Conservation (phyloP, 2,888 invertebrate species). For the Volucella inanis region DNA sequence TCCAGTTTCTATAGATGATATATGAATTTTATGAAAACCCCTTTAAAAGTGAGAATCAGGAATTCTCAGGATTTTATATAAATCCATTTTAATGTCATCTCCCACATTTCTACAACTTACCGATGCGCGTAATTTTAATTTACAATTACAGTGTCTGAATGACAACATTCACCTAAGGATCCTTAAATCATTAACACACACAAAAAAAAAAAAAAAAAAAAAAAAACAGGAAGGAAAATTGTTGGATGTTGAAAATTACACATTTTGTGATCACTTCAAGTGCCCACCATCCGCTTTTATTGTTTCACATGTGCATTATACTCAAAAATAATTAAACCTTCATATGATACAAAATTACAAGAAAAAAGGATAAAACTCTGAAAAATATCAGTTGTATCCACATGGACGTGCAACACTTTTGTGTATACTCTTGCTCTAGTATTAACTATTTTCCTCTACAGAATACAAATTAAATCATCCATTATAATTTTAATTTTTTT, state of each 20-base stretch:
- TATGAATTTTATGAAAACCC: too few species aligned
- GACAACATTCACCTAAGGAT: background rate
- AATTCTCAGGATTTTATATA: background rate
- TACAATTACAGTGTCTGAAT: conserved; percentile 23
- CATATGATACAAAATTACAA: conserved; percentile 40
- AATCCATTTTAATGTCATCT: conserved; percentile 7
- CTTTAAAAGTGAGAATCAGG: too few species aligned
- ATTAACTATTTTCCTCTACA: conserved; percentile 51
- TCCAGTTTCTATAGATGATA: too few species aligned
- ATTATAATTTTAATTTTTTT: conserved; percentile 46
- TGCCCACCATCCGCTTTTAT: conserved; percentile 31
- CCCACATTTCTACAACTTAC: conserved; percentile 11
- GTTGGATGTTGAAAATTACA: conserved; percentile 29
- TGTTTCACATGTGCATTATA: background rate
- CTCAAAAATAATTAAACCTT: conserved; percentile 46
- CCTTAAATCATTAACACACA: conserved; percentile 26
- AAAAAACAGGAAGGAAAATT: too few species aligned
- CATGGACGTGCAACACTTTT: too few species aligned
- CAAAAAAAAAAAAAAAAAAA: background rate
- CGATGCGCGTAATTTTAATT: conserved; percentile 21
- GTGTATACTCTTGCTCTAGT: background rate
- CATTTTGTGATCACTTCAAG: conserved; percentile 42
- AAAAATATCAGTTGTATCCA: background rate
- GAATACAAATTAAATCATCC: conserved; percentile 67
- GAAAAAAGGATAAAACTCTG: background rate